Evolutionary conservation across 2,888 invertebrate species (phyloP).

Genomic region (Melieria omissa): DNA sequence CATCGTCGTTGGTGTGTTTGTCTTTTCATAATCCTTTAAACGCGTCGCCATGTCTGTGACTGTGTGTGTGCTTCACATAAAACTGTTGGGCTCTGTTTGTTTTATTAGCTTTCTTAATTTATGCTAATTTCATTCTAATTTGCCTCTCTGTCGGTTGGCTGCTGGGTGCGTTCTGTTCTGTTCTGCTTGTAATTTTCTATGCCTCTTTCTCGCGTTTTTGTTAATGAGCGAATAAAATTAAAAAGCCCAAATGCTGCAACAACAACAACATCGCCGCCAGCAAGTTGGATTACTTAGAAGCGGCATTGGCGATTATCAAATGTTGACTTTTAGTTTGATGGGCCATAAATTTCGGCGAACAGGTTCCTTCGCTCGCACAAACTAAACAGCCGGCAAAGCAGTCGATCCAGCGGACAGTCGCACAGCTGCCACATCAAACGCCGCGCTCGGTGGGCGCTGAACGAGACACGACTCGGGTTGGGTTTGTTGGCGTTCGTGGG

Average conservation of each 20-base stretch:
- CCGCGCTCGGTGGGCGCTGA: no score
- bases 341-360: neutral
- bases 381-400: no score
- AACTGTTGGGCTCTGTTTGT: neutral
- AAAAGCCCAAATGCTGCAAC: no score
- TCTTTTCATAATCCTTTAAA: slow-evolving; percentile 1
- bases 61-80: no score
- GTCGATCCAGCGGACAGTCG: no score
- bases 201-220: neutral
- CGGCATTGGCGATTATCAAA: neutral
- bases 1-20: neutral
- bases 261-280: no score
- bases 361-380: neutral
- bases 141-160: neutral
- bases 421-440: no score
- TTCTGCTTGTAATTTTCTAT: neutral
- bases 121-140: slow-evolving; percentile 6
- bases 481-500: neutral
- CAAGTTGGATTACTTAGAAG: no score
- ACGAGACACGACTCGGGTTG: no score
- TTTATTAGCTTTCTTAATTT: neutral
- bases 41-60: slow-evolving; percentile 1
- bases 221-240: neutral
- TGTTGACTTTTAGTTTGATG: neutral
- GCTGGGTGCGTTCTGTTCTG: neutral